Evolutionary conservation across 92 coral and sea anemone genomes (phyloP).

Genomic region (Bergia sp.): DNA sequence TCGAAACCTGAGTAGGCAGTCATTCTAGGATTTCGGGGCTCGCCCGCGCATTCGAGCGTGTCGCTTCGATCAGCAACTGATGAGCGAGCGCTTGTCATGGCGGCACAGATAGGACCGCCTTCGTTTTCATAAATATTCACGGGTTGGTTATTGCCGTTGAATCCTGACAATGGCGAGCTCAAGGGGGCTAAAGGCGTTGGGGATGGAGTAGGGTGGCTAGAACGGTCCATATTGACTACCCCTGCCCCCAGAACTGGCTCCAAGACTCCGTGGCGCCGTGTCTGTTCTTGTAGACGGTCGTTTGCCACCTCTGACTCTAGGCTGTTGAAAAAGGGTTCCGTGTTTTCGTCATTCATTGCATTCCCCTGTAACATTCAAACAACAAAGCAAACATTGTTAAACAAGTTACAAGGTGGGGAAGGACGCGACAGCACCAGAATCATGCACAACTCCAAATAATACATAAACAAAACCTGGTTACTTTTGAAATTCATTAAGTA

Average conservation of each 20-base stretch:
- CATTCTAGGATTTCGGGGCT: constrained; percentile 44
- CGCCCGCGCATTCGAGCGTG: constrained; percentile 43
- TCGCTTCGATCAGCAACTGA: constrained; percentile 21
- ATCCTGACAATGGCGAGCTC: constrained; percentile 26
- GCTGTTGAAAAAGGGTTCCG: constrained; percentile 47
- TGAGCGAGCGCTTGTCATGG: constrained; percentile 23
- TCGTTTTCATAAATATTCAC: constrained; percentile 45
- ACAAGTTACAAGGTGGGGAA: constrained; percentile 51
- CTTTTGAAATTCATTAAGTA: constrained; percentile 22
- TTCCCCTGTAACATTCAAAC: constrained; percentile 75
- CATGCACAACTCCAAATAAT: constrained; percentile 21
- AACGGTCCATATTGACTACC: neutral
- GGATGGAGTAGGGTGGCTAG: neutral
- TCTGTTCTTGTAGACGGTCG: neutral
- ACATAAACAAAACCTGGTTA: constrained; percentile 21
- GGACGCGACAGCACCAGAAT: constrained; percentile 26
- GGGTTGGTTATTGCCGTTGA: constrained; percentile 8
- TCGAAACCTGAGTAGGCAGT: constrained; percentile 41
- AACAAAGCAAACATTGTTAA: constrained; percentile 71
- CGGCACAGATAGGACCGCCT: constrained; percentile 27
- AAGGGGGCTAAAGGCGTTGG: constrained; percentile 22
- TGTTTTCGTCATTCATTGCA: constrained; percentile 62
- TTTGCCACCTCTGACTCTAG: neutral
- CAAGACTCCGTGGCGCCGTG: constrained; percentile 45
- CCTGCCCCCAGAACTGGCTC: constrained; percentile 17